Percentiles rank a stretch among this genome's conserved stretches.
Evolutionary conservation across 2,113 vertebrate species (phyloP).

Genomic region (Xenus cinereus): DNA sequence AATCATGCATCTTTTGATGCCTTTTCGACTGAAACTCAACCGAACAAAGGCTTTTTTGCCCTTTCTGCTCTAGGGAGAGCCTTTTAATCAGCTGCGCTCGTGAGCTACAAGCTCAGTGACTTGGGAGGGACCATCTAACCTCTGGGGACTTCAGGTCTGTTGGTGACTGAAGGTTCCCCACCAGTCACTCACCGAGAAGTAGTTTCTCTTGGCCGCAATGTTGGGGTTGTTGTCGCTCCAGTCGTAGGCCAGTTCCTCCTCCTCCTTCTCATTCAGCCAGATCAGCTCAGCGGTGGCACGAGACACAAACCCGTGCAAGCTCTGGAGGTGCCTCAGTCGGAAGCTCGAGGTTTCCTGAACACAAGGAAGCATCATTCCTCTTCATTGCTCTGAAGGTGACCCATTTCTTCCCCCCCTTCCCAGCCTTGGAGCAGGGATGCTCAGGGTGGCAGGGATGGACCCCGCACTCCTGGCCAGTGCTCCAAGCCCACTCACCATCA

Average conservation of each 20-base stretch:
- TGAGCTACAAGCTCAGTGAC: not conserved
- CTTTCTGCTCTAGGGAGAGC: not conserved
- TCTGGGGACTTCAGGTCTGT: not conserved
- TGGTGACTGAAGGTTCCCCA: not conserved
- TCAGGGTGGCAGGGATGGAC: not conserved
- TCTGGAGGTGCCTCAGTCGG: constrained; percentile 90
- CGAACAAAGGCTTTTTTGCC: not conserved
- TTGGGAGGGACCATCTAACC: not conserved
- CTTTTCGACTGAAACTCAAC: not conserved
- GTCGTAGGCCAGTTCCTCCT: constrained; percentile 95
- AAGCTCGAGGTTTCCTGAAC: constrained; percentile 92
- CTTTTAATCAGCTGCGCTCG: not conserved
- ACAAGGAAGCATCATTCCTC: not conserved
- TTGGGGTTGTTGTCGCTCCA: constrained; percentile 92
- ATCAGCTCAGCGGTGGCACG: constrained; percentile 93
- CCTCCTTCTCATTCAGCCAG: constrained; percentile 97
- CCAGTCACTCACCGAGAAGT: constrained; percentile 85
- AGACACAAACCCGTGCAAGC: constrained; percentile 88
- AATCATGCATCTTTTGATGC: not conserved
- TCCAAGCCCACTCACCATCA: constrained; percentile 82
- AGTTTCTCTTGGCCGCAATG: constrained; percentile 86
- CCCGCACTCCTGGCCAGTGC: not conserved
- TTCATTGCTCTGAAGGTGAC: not conserved
- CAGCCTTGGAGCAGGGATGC: not conserved
- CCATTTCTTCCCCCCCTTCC: not conserved